Evolutionary conservation across 1,140 invertebrate species (phyloP), one percentile per base, ranked within the genome.

Genomic region (Pachypeltis micranthus): DNA sequence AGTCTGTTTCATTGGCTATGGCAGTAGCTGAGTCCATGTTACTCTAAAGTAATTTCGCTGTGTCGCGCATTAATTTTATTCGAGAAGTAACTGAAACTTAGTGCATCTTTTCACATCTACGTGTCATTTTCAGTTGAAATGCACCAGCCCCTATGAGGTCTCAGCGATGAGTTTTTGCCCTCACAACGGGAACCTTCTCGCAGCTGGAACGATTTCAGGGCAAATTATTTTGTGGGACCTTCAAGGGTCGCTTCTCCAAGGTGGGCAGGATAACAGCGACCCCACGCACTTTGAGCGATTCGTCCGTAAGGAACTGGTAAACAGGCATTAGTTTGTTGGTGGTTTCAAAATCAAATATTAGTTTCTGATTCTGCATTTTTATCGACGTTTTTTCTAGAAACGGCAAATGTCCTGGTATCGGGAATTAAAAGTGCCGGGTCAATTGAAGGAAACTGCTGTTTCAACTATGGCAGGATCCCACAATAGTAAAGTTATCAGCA

Each of bases 181-280:
- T 1, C 79, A 80, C 44, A 77, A 88, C 69, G 80, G 80, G 44
- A 85, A 85, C 71, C 69, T 86, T 39, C 68, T 88, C 55, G 67
- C 86, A 28, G 87, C 85, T 25, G 86, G 86, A n/a, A 83, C 80
- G 31, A 73, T 75, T 3, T 88, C 85, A 71, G 87, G 87, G 1
- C 83, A 78, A 67, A 73, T 88, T 19, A 74, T 85, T 24, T 65
- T 89, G 21, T 89, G 87, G 87, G 84, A 89, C 71, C 76, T 89
- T 34, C 79, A 78, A 3, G 81, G 83, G 59, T 83, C 83, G 69
- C 76, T 86, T 39, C 19, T 77, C 79, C 62, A n/a, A 79, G n/a
- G n/a, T n/a, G n/a, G n/a, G n/a, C 85, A 66, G 77, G 79, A 65
- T 74, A 83, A 0, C 84, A 87, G 65, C 76, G 74, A 31, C 74